Percentiles rank a stretch among this genome's conserved stretches.
Evolutionary conservation across 2,888 invertebrate species (phyloP).

Genomic region (Melikaiella ostensackeni): DNA sequence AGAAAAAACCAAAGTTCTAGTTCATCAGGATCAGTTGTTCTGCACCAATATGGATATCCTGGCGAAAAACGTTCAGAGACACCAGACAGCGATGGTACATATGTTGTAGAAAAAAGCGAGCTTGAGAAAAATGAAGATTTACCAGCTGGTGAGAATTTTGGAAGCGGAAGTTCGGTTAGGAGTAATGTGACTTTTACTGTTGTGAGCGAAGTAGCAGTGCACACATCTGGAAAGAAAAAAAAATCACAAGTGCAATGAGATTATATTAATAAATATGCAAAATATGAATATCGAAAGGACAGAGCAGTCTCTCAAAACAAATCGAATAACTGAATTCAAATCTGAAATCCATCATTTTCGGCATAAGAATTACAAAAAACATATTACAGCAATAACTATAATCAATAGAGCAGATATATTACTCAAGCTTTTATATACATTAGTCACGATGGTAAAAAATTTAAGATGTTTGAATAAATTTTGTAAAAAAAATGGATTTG

Average conservation of each 20-base stretch:
- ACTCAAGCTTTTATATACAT: neutral
- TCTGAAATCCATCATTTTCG: too few relatives aligned
- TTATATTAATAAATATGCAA: neutral
- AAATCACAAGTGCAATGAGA: neutral
- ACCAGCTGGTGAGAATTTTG: constrained; percentile 39
- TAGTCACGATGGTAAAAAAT: neutral
- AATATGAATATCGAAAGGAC: neutral
- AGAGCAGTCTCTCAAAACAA: neutral
- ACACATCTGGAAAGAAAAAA: constrained; percentile 46
- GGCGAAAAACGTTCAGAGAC: constrained; percentile 41
- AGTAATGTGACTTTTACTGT: constrained; percentile 52
- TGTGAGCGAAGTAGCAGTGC: constrained; percentile 50
- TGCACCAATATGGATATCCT: constrained; percentile 18
- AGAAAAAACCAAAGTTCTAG: constrained; percentile 22
- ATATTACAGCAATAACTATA: neutral
- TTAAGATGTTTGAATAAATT: neutral
- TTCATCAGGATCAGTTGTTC: constrained; percentile 34
- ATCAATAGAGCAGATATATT: constrained; percentile 1
- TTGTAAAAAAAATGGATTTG: neutral
- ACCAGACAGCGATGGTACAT: constrained; percentile 53
- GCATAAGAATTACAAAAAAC: neutral
- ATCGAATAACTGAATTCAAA: too few relatives aligned
- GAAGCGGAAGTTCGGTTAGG: constrained; percentile 43
- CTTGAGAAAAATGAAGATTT: constrained; percentile 48
- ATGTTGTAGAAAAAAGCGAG: constrained; percentile 52